Conservation (phyloP, 2,797 vertebrate genomes). For the Anniella stebbinsi region DNA sequence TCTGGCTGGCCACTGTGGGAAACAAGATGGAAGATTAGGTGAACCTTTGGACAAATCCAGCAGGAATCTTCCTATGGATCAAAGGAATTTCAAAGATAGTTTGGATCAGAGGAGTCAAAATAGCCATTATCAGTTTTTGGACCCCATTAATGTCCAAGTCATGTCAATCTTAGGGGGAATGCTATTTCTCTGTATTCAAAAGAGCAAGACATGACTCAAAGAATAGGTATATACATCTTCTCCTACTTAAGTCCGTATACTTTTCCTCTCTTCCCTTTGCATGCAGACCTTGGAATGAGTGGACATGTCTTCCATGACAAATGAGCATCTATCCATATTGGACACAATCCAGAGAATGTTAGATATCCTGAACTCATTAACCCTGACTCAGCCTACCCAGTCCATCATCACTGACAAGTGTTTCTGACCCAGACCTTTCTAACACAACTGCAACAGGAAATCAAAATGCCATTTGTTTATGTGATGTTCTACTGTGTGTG, state of each 20-base stretch:
- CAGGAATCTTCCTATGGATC: neutral
- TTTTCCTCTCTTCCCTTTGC: neutral
- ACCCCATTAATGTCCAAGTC: neutral
- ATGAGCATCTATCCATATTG: conserved; percentile 2
- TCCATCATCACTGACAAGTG: conserved; percentile 15
- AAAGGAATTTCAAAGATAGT: neutral
- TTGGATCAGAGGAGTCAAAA: neutral
- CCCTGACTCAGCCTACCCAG: neutral
- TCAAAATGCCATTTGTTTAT: neutral
- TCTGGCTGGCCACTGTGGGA: no score
- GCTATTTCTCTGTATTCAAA: neutral
- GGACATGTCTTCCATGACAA: neutral
- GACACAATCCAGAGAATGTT: neutral
- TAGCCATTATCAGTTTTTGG: neutral
- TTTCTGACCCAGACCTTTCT: conserved; percentile 12
- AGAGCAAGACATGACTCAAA: neutral
- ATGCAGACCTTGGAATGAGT: neutral
- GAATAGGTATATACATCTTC: neutral
- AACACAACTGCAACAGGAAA: neutral
- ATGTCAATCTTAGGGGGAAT: neutral
- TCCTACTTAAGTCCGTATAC: no score
- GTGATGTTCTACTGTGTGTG: no score
- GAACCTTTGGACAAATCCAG: neutral
- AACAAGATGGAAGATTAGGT: no score
- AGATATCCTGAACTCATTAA: neutral